These are phyloP conservation scores for Rhipidura dahli DNA, from an alignment of 2,113 vertebrate species.

Conservation along the genomic window DNA sequence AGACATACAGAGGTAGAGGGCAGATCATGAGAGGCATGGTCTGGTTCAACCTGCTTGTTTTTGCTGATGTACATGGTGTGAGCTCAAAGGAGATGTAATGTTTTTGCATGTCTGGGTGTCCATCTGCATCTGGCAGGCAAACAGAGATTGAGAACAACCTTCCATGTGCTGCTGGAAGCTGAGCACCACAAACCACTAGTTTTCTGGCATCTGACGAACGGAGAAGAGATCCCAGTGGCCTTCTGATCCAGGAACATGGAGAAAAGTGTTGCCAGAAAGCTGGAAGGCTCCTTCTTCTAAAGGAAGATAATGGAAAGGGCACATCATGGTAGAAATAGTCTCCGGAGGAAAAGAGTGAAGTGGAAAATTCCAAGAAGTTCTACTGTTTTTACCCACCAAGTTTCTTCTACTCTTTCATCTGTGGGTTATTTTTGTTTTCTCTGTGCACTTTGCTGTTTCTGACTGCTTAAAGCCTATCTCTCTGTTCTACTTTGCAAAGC, in stretches of 20 bases:
- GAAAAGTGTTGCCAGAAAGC: not conserved
- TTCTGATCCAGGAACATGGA: not conserved
- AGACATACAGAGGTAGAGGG: not conserved
- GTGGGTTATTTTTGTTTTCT: constrained; percentile 17
- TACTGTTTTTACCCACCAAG: not conserved
- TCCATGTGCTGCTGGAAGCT: not conserved
- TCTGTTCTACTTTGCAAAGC: constrained; percentile 47
- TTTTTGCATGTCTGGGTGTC: not conserved
- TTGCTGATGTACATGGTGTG: not conserved
- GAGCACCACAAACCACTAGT: not conserved
- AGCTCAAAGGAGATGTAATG: not conserved
- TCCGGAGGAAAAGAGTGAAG: not conserved
- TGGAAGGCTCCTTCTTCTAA: not conserved
- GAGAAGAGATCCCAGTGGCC: not conserved
- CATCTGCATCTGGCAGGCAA: not conserved
- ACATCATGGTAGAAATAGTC: not conserved
- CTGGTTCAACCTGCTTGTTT: not conserved
- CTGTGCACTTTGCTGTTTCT: not conserved
- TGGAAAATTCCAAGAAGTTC: not conserved
- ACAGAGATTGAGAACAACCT: not conserved
- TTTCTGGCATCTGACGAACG: not conserved
- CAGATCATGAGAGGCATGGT: not conserved
- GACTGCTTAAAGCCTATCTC: constrained; percentile 17
- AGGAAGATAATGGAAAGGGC: not conserved
- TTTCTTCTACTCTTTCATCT: not conserved